A percentile compares a stretch with the other conserved stretches of the same genome.
Evolutionary conservation across 2,113 vertebrate genomes (phyloP).

Genomic region (Anoplopoma fimbria): DNA sequence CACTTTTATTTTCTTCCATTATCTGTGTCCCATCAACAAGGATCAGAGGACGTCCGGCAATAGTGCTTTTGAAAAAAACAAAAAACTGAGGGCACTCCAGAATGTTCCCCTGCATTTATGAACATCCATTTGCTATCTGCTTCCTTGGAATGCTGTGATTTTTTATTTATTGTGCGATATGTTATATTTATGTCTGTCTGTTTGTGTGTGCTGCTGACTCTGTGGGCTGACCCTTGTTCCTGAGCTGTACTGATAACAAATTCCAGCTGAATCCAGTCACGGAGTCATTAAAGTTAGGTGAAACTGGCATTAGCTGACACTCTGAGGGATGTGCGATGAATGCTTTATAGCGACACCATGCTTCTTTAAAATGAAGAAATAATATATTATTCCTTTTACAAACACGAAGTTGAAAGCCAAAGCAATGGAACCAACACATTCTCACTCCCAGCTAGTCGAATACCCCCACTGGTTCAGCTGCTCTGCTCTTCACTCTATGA

Average conservation of each 20-base stretch:
- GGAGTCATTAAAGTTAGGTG: not conserved
- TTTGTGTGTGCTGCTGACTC: not conserved
- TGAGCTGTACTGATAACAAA: not conserved
- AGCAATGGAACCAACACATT: not conserved
- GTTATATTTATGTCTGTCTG: not conserved
- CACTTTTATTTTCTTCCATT: not conserved
- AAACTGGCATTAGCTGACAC: not conserved
- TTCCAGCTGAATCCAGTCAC: not conserved
- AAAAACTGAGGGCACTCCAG: conserved; percentile 7
- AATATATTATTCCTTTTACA: not conserved
- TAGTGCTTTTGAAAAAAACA: not conserved
- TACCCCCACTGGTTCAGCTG: not conserved
- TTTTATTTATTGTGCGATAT: not conserved
- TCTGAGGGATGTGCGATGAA: not conserved
- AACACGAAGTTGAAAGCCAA: not conserved
- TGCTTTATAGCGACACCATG: not conserved
- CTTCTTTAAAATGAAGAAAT: not conserved
- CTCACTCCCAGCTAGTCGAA: not conserved
- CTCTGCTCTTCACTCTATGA: not conserved
- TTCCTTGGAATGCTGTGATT: not conserved
- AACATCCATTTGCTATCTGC: not conserved
- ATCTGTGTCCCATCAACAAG: conserved; percentile 3
- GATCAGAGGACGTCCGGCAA: not conserved
- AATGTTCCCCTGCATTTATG: not conserved
- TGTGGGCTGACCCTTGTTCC: not conserved